Evolutionary conservation across 2,797 vertebrate species (phyloP).

Genomic region (Todus mexicanus): DNA sequence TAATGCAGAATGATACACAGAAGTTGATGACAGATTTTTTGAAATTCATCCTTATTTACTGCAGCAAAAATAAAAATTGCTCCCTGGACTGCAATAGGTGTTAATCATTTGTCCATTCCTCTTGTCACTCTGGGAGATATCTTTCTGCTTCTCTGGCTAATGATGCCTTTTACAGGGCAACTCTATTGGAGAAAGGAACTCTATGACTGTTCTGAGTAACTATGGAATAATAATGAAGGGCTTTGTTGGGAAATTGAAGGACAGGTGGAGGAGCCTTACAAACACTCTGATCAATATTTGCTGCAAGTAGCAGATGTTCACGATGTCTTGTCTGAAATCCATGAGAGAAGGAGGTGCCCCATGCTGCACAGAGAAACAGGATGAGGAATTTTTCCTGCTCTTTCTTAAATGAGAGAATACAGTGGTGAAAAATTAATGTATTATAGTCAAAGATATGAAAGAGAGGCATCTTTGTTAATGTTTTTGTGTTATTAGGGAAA

Average conservation of each 20-base stretch:
- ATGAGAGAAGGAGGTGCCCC: neutral
- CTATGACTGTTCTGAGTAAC: neutral
- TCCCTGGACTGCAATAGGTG: neutral
- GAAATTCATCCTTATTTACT: neutral
- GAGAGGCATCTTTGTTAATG: neutral
- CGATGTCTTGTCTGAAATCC: neutral
- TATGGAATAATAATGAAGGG: conserved; percentile 1
- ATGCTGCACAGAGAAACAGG: neutral
- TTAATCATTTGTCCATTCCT: neutral
- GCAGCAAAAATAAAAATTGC: neutral
- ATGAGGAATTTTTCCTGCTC: neutral
- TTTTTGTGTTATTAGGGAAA: neutral
- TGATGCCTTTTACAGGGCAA: neutral
- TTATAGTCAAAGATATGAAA: neutral
- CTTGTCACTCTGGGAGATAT: neutral
- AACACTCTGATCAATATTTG: neutral
- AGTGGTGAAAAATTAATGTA: neutral
- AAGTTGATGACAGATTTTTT: neutral
- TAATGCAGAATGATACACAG: neutral
- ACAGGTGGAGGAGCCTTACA: neutral
- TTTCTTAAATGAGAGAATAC: neutral
- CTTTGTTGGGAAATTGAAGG: conserved; percentile 16
- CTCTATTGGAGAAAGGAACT: neutral
- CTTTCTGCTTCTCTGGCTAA: neutral
- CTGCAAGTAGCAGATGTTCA: neutral